Conservation (phyloP, 2,888 invertebrate genomes). For the Hoplodrina blanda region DNA sequence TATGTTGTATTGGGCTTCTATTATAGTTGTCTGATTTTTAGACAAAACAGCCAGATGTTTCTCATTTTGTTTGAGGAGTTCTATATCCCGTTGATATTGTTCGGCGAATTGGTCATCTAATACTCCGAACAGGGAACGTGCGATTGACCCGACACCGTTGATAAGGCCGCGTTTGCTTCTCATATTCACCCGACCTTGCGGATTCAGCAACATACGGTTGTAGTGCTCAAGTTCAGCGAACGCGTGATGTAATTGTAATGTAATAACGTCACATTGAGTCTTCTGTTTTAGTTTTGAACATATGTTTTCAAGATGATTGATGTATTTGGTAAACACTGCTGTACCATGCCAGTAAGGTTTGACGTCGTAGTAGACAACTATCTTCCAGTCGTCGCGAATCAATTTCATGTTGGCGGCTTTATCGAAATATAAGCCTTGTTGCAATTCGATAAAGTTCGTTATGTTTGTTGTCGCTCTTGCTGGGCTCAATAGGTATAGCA, state of each 20-base stretch:
- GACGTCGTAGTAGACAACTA: constrained; percentile 5
- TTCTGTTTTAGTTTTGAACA: constrained; percentile 1
- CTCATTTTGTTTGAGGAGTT: constrained; percentile 24
- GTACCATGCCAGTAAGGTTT: constrained; percentile 9
- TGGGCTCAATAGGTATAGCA: constrained; percentile 7
- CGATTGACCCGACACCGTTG: constrained; percentile 12
- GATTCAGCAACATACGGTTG: constrained; percentile 13
- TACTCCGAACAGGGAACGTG: constrained; percentile 12
- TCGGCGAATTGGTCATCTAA: constrained; percentile 9
- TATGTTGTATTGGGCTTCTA: constrained; percentile 53
- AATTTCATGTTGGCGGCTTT: constrained; percentile 3
- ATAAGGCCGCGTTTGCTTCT: constrained; percentile 8
- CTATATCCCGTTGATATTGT: constrained; percentile 7
- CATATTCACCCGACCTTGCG: constrained; percentile 7
- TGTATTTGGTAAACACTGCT: background rate
- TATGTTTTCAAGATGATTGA: background rate
- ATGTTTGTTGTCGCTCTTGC: background rate
- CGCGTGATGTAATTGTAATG: constrained; percentile 2
- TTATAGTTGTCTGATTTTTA: constrained; percentile 55
- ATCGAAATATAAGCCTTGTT: constrained; percentile 15
- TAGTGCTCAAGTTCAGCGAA: constrained; percentile 7
- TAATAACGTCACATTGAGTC: constrained; percentile 3
- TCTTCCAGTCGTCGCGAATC: constrained; percentile 11
- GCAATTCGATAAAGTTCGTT: constrained; percentile 1
- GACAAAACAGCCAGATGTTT: constrained; percentile 40